phyloP scores from a whole-genome alignment of 2,797 vertebrate genomes.

The Propithecus deckenii region DNA sequence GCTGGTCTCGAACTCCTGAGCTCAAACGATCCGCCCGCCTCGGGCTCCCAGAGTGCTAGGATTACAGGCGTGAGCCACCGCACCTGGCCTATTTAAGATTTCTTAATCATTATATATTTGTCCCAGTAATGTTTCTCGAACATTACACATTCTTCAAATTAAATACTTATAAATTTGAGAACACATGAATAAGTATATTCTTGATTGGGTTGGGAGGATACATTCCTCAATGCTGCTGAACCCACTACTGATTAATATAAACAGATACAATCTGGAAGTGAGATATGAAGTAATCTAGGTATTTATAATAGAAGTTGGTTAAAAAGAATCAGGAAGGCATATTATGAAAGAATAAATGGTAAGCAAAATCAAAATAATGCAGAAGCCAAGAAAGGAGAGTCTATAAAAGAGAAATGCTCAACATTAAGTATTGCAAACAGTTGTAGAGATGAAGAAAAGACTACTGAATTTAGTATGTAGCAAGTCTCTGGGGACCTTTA shows the following conservation, averaged over 20 bases:
- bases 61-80: no score
- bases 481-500: not conserved
- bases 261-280: not conserved
- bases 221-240: not conserved
- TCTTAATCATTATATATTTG: not conserved
- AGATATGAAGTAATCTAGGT: not conserved
- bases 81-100: no score
- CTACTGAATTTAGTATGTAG: not conserved
- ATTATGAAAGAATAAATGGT: conserved; percentile 14
- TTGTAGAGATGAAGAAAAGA: not conserved
- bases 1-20: no score
- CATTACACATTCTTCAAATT: not conserved
- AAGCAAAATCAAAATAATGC: not conserved
- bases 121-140: not conserved
- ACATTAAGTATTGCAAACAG: not conserved
- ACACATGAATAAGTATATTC: not conserved
- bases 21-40: no score
- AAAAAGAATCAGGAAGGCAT: not conserved
- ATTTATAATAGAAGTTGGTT: not conserved
- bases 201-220: not conserved
- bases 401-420: not conserved
- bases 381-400: not conserved
- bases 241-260: not conserved
- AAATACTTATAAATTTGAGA: not conserved
- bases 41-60: no score